Base-by-base conservation (phyloP, 2,888 invertebrate genomes). In the Diaperis boleti region DNA sequence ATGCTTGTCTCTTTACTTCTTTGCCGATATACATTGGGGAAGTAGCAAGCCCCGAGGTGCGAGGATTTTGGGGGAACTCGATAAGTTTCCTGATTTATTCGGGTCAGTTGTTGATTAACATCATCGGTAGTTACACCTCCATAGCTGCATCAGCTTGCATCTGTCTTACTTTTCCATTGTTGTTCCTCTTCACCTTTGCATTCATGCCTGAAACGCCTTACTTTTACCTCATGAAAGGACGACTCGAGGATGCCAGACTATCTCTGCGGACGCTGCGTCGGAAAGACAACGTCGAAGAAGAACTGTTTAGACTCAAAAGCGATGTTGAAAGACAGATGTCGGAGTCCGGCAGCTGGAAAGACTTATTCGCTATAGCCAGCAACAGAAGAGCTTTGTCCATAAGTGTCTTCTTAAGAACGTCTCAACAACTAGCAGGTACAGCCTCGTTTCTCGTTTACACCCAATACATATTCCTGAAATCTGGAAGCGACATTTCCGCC, bases 191-290 rank as follows among this genome's bases (percentile, higher is more conserved):
- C 10, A 79, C 83, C 11, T 86, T 89, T 76, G 14, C 78, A 33
- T 86, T 85, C 74, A 81, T 89, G 74, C 90, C 90, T 10, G 90
- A 91, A 81, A 70, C 73, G 7, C 78, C 78, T 0, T 77, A 77
- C 52, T 77, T 67, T 52, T 68, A 67, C 14, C 49, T 77, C 1
- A 75, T 73, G 70, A 72, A 74, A 50, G 69, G 69, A 1, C 64
- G 70, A 17, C 22, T 64, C 4, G 70, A 71, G 1, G 68, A 74
- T 41, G 78, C 78, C 1, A 67, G 66, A 52, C 56, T 54, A 7
- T 69, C 74, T 0, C 63, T 79, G 45, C 69, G 67, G 37, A 66
- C 52, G 50, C 55, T 79, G 4, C 65, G 69, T 47, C 61, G 75
- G 55, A 73, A 66, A 17, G 22, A 64, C 13, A 65, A 77, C 33